Evolutionary conservation across 2,888 invertebrate genomes (phyloP).

Genomic region (Ceratothoa steindachneri): DNA sequence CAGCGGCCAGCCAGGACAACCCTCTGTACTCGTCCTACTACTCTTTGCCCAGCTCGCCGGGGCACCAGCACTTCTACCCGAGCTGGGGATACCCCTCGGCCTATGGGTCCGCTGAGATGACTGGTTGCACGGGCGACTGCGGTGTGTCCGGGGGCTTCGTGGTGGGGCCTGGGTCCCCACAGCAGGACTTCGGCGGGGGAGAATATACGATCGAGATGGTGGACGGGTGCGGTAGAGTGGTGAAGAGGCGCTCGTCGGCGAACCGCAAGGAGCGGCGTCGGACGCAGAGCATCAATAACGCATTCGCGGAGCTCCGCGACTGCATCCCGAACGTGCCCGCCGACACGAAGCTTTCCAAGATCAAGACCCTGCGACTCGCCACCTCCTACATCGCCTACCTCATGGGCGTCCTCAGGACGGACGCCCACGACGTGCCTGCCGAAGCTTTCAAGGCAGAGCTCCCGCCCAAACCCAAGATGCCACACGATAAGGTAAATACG

Average conservation of each 20-base stretch:
- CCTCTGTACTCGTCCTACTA: conserved; percentile 39
- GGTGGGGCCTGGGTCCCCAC: conserved; percentile 33
- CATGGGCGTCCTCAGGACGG: conserved; percentile 68
- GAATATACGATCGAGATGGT: conserved; percentile 46
- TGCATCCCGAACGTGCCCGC: conserved; percentile 95
- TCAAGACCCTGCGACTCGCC: conserved; percentile 87
- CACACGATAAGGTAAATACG: not conserved
- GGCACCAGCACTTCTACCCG: conserved; percentile 31
- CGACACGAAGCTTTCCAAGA: conserved; percentile 90
- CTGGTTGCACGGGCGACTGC: conserved; percentile 16
- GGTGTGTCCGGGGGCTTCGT: conserved; percentile 30
- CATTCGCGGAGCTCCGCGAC: conserved; percentile 84
- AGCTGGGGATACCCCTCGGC: conserved; percentile 38
- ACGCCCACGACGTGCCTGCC: not conserved
- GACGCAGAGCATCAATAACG: conserved; percentile 91
- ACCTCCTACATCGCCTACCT: conserved; percentile 89
- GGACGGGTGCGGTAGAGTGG: conserved; percentile 56
- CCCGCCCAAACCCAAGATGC: conserved; percentile 1
- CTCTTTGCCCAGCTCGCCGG: conserved; percentile 31
- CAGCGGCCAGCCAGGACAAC: conserved; percentile 26
- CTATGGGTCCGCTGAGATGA: conserved; percentile 10
- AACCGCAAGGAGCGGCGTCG: conserved; percentile 90
- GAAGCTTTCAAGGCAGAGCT: not conserved
- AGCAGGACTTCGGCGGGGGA: conserved; percentile 26
- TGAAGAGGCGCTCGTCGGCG: conserved; percentile 81